Conservation (phyloP, 2,888 invertebrate species). For the Netelia fuscicornis region DNA sequence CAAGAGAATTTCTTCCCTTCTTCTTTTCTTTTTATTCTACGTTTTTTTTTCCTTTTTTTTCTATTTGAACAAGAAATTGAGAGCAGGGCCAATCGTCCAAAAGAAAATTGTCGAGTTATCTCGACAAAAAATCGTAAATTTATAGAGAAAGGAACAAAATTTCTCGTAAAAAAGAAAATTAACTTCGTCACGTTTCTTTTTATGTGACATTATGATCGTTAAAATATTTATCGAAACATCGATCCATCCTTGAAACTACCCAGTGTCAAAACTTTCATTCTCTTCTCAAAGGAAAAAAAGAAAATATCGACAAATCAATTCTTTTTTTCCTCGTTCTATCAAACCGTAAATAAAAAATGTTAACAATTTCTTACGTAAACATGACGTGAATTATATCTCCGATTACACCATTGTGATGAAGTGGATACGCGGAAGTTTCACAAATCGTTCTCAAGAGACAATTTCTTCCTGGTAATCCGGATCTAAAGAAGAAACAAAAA, state of each 20-base stretch:
- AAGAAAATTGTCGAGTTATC: too few relatives aligned
- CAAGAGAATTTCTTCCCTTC: neutral
- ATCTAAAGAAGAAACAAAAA: conserved; percentile 80
- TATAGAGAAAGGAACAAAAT: too few relatives aligned
- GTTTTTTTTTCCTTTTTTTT: neutral
- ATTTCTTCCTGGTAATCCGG: conserved; percentile 86
- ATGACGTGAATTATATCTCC: conserved; percentile 89
- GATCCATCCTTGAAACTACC: too few relatives aligned
- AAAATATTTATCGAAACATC: too few relatives aligned
- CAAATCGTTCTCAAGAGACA: conserved; percentile 89
- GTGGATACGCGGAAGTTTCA: conserved; percentile 86
- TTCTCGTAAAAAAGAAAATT: too few relatives aligned
- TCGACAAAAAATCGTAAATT: too few relatives aligned
- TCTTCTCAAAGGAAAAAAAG: too few relatives aligned
- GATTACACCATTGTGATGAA: conserved; percentile 88
- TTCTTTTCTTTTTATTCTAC: neutral
- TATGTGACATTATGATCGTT: too few relatives aligned
- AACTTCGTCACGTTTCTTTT: too few relatives aligned
- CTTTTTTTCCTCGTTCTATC: too few relatives aligned
- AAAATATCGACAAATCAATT: too few relatives aligned
- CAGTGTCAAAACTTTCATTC: too few relatives aligned
- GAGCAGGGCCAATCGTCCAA: neutral
- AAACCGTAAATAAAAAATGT: neutral
- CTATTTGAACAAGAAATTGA: neutral
- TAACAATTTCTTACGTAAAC: conserved; percentile 87